These are phyloP conservation scores for Acanthurus leucopareius DNA, from an alignment of 2,797 vertebrate genomes.

Conservation along the genomic window DNA sequence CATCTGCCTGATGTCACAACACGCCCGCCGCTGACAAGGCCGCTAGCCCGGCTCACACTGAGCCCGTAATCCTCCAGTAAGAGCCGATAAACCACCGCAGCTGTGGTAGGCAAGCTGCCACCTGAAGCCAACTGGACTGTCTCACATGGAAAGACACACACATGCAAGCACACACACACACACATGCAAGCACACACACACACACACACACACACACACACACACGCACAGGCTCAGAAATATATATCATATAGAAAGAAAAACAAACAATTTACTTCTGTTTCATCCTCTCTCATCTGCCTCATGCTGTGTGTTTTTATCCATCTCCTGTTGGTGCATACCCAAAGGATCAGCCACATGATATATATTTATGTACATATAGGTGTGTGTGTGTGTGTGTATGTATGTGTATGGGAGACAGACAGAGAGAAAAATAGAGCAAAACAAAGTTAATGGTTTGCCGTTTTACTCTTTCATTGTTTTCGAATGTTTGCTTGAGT, in stretches of 20 bases:
- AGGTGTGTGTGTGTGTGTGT: neutral
- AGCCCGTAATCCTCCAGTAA: slow-evolving; percentile 79
- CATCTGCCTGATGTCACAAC: slow-evolving; percentile 48
- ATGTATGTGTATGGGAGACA: neutral
- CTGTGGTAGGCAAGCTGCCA: slow-evolving; percentile 77
- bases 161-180: slow-evolving; percentile 7
- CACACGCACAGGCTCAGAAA: slow-evolving; percentile 16
- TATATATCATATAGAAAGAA: slow-evolving; percentile 27
- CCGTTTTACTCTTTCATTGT: neutral
- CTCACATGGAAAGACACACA: slow-evolving; percentile 25
- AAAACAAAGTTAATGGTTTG: slow-evolving; percentile 19
- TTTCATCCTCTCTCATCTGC: slow-evolving; percentile 1
- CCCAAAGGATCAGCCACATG: neutral
- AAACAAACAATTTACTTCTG: slow-evolving; percentile 22
- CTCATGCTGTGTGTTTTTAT: slow-evolving; percentile 14
- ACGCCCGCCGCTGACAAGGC: slow-evolving; percentile 56
- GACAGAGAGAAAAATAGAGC: slow-evolving; percentile 4
- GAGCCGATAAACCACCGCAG: slow-evolving; percentile 80
- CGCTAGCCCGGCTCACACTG: slow-evolving; percentile 64
- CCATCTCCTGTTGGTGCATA: neutral
- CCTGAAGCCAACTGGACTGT: slow-evolving; percentile 68
- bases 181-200: no score
- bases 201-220: no score
- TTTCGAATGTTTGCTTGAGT: neutral
- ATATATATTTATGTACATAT: neutral